Evolutionary conservation across 2,888 invertebrate genomes (phyloP).

Genomic region (Malacosoma neustria): DNA sequence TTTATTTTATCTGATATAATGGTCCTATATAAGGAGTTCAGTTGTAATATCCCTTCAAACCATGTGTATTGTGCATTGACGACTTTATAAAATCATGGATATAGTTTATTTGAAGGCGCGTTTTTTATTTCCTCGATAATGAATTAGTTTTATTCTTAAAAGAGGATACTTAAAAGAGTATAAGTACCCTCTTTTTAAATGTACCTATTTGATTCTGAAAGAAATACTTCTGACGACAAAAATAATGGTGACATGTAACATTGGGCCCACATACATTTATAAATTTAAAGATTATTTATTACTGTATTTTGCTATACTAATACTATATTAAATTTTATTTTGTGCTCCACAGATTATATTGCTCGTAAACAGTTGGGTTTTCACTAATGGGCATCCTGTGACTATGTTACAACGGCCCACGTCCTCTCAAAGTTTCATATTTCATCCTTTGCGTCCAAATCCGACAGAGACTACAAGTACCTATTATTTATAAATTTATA

Average conservation of each 20-base stretch:
- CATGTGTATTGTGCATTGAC: slow-evolving; percentile 24
- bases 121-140: slow-evolving; percentile 5
- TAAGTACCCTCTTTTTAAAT: no score
- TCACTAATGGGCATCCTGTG: slow-evolving; percentile 33
- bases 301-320: no score
- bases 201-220: no score
- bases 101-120: slow-evolving; percentile 37
- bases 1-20: slow-evolving; percentile 49
- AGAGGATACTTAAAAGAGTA: no score
- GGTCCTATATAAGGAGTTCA: slow-evolving; percentile 44
- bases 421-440: slow-evolving; percentile 52
- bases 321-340: no score
- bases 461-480: neutral
- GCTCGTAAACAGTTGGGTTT: slow-evolving; percentile 30
- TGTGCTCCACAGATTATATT: slow-evolving; percentile 23
- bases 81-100: slow-evolving; percentile 31
- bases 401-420: slow-evolving; percentile 59
- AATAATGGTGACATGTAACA: no score
- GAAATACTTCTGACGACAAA: no score
- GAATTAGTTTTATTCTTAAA: slow-evolving; percentile 4
- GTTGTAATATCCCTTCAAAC: slow-evolving; percentile 34
- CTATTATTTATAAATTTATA: neutral
- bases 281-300: no score
- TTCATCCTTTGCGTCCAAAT: slow-evolving; percentile 18
- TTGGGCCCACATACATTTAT: no score